Percentiles rank a stretch among this genome's conserved stretches.
These are phyloP conservation scores for Lamproptera curius DNA, from an alignment of 2,888 invertebrate species.

Conservation along the genomic window DNA sequence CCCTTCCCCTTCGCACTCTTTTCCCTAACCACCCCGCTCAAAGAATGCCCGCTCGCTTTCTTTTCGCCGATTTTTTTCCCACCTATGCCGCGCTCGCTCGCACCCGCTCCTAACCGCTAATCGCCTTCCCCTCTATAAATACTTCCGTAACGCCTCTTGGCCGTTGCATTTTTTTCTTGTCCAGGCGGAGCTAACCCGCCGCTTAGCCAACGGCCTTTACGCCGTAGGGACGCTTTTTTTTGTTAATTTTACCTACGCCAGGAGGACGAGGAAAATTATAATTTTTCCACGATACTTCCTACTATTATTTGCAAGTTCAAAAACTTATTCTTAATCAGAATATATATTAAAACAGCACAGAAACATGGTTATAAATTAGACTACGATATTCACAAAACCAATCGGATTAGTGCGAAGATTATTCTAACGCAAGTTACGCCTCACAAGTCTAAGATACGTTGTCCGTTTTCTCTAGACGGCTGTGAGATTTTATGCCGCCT, in stretches of 20 bases:
- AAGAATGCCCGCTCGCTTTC: no score
- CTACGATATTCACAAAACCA: no score
- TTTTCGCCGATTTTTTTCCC: constrained; percentile 74
- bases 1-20: constrained; percentile 44
- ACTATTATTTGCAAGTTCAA: no score
- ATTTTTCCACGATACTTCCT: constrained; percentile 7
- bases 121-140: constrained; percentile 56
- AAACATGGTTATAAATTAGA: no score
- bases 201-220: constrained; percentile 61
- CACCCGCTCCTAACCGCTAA: constrained; percentile 37
- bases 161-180: constrained; percentile 61
- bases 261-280: constrained; percentile 14
- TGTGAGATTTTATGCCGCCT: not conserved
- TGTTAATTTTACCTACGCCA: constrained; percentile 54
- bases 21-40: no score
- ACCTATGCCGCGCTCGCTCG: constrained; percentile 58
- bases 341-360: no score
- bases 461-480: not conserved
- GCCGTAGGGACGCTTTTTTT: constrained; percentile 52
- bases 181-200: constrained; percentile 72
- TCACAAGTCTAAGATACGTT: no score
- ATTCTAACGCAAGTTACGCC: no score
- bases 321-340: no score
- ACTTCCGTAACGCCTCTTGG: constrained; percentile 70
- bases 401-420: no score